Conservation (phyloP, 2,113 vertebrate species). For the Coracopsis vasa region DNA sequence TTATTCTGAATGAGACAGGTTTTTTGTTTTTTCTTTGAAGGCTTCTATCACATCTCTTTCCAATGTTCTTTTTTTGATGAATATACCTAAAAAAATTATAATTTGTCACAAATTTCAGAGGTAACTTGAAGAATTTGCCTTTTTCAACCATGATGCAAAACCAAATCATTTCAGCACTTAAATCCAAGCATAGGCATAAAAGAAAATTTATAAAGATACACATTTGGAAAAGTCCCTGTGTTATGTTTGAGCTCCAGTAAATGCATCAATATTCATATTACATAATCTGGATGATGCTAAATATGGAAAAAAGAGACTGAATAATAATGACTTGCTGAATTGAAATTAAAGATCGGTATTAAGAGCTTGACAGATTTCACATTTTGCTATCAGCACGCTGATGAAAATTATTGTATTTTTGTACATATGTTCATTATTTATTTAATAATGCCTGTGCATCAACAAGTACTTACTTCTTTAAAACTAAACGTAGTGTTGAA, state of each 20-base stretch:
- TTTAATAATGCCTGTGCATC: not conserved
- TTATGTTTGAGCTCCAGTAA: not conserved
- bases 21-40: not conserved
- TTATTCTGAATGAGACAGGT: not conserved
- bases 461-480: not conserved
- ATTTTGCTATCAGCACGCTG: not conserved
- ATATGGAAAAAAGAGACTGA: not conserved
- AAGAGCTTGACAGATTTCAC: not conserved
- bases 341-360: not conserved
- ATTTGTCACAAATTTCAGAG: not conserved
- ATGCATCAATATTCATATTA: not conserved
- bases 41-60: not conserved
- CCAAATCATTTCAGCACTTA: not conserved
- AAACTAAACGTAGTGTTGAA: not conserved
- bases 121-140: not conserved
- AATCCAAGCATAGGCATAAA: not conserved
- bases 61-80: not conserved
- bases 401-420: not conserved
- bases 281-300: not conserved
- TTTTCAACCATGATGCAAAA: not conserved
- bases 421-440: not conserved
- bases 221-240: not conserved
- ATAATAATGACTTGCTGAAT: not conserved
- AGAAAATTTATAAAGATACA: not conserved
- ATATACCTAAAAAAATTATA: not conserved